Base-by-base conservation (phyloP, 2,797 vertebrate genomes). In the Hybognathus amarus region DNA sequence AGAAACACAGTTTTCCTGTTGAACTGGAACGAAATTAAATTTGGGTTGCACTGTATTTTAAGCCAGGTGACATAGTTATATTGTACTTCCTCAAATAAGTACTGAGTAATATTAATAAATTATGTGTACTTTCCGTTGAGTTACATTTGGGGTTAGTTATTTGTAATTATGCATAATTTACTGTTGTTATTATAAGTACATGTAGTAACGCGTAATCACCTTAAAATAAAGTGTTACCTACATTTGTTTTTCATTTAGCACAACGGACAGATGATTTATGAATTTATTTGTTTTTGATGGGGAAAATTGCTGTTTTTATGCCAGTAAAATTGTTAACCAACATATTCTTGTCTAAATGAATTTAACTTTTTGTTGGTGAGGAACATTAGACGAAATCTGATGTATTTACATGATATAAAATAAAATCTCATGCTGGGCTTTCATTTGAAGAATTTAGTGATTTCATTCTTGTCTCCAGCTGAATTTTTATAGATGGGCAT, bases 281-380 rank as follows among this genome's bases (percentile, higher is more conserved):
- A 68, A 77, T 88, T 89, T n/a, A 79, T 73, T 74, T 87, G 40
- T 81, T 40, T 88, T 12, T 7, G 9, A 63, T 33, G 10, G 10
- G 52, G 36, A 2, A 0, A 2, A n/a, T 7, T 40, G 3, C 7
- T 0, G 6, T 93, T 92, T 91, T 92, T 85, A 92, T 92, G 89
- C 91, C 91, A 93, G 92, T 91, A 94, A 94, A 92, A 91, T 90
- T 92, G 88, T 88, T 88, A 90, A 77, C 24, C 71, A 83, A 87
- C 83, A 78, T 80, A 56, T 83, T 33, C 8, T 84, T 87, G 54
- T 54, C 54, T 70, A 52, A 76, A 85, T 45, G 24, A 47, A 86
- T 78, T 84, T 42, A 59, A 8, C 20, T 45, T 40, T 70, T 47
- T 66, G 54, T 75, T 42, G 40, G 42, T 87, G 69, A 78, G 70